Evolutionary conservation across 2,113 vertebrate genomes (phyloP), one percentile per base, ranked within the genome.

Genomic region (Syrrhaptes paradoxus): DNA sequence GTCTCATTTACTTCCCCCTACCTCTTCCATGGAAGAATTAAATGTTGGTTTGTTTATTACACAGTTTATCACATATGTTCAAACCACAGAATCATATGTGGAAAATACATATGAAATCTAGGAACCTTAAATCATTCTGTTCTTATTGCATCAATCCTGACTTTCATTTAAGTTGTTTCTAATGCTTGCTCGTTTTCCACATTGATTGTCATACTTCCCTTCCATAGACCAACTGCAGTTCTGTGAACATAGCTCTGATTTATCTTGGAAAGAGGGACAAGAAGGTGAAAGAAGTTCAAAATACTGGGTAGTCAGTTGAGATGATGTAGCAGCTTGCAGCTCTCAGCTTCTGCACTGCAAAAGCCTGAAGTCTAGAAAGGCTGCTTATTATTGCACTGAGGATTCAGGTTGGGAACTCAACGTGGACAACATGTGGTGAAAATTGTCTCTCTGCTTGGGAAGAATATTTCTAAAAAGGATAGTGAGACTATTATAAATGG

Each of bases 271-370:
- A 81, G 29, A 87, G 7, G 32, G 46, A 82, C 9, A 76, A 79
- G 92, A 89, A 79, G 19, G 12, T n/a, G 82, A 85, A 85, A 45
- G 41, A 49, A 86, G 63, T 77, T 93, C 51, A 78, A 55, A 94
- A 73, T 24, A 43, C 10, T 48, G 21, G 10, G 17, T 31, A 93
- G 67, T 85, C 1, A 2, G 28, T 48, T 80, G 55, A 89, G 49
- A 41, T 25, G 29, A 77, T 0, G 4, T 61, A 61, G 5, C 0
- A 9, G 73, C 52, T 67, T 0, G 1, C 55, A 57, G 34, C 32
- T 59, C 43, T 62, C 52, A 72, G 32, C 17, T 74, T 67, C 54
- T 45, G 38, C 26, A 9, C 34, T 79, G 32, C 36, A 34, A 63
- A 43, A 32, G 6, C 34, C 15, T 74, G 22, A 34, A 24, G 32